Conservation (phyloP, 2,888 invertebrate genomes). For the Caenorhabditis becei region DNA sequence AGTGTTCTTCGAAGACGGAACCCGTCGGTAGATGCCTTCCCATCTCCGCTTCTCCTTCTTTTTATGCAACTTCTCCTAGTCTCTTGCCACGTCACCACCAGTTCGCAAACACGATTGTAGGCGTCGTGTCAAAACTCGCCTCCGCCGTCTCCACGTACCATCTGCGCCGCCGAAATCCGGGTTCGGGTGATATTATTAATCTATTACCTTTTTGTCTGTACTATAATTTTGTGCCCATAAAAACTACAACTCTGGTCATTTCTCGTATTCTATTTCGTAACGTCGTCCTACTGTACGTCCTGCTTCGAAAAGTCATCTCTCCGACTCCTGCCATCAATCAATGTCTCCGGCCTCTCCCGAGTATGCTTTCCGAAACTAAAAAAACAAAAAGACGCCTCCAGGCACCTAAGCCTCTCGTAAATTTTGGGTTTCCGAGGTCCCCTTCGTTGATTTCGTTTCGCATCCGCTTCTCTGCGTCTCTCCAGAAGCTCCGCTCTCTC, state of each 20-base stretch:
- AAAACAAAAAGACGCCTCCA: neutral
- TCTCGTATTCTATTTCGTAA: neutral
- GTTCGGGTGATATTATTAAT: constrained; percentile 62
- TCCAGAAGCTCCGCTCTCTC: constrained; percentile 9
- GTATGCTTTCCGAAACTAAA: neutral
- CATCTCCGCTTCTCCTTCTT: neutral
- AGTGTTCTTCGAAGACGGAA: no score
- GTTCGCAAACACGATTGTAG: constrained; percentile 43
- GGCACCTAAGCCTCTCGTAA: constrained; percentile 1
- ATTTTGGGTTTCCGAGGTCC: constrained; percentile 3
- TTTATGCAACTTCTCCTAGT: constrained; percentile 42
- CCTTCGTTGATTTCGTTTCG: constrained; percentile 34
- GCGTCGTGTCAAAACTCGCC: constrained; percentile 38
- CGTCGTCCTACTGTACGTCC: neutral
- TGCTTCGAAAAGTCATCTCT: neutral
- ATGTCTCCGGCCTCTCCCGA: constrained; percentile 5
- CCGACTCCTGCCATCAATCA: constrained; percentile 25
- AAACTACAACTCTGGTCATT: constrained; percentile 49
- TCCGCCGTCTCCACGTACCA: constrained; percentile 30
- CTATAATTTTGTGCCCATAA: constrained; percentile 58
- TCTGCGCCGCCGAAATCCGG: constrained; percentile 59
- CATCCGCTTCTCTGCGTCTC: constrained; percentile 22
- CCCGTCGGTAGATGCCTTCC: constrained; percentile 36
- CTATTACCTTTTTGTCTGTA: constrained; percentile 56
- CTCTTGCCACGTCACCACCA: constrained; percentile 44